A percentile compares a stretch with the other conserved stretches of the same genome.
These are phyloP conservation scores for Corella eumyota DNA, from an alignment of 23 tunicate species.

Conservation along the genomic window DNA sequence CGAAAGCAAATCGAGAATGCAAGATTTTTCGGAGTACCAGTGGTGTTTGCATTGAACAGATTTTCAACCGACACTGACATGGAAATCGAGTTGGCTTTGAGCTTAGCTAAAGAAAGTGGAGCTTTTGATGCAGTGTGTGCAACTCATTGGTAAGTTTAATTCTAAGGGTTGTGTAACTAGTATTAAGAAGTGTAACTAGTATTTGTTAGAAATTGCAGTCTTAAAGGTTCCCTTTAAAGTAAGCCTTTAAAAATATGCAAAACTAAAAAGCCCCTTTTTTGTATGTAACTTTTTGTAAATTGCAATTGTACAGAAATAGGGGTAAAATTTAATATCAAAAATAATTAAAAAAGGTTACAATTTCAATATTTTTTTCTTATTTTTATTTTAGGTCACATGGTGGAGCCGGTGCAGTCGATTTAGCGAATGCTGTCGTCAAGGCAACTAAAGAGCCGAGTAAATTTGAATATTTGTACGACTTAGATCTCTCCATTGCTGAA, in stretches of 20 bases:
- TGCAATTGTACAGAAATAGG: neutral
- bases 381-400: conserved; percentile 29
- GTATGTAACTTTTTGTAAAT: too few species aligned
- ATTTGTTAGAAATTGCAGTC: neutral
- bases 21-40: conserved; percentile 47
- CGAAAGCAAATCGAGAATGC: conserved; percentile 73
- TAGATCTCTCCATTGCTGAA: conserved; percentile 21
- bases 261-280: too few species aligned
- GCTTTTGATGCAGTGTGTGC: conserved; percentile 62
- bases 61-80: conserved; percentile 36
- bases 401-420: conserved; percentile 56
- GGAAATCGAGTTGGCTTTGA: conserved; percentile 23
- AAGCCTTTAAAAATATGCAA: too few species aligned
- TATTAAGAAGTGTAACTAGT: neutral
- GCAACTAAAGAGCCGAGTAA: conserved; percentile 3
- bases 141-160: conserved; percentile 28
- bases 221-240: too few species aligned
- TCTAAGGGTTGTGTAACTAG: neutral
- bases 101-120: conserved; percentile 20
- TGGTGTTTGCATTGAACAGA: conserved; percentile 55
- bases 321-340: neutral
- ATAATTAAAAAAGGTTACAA: neutral
- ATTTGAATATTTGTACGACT: conserved; percentile 35
- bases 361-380: neutral
- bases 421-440: conserved; percentile 43